Evolutionary conservation across 2,113 vertebrate genomes (phyloP), one percentile per base, ranked within the genome.

Genomic region (Arothron firmamentum): DNA sequence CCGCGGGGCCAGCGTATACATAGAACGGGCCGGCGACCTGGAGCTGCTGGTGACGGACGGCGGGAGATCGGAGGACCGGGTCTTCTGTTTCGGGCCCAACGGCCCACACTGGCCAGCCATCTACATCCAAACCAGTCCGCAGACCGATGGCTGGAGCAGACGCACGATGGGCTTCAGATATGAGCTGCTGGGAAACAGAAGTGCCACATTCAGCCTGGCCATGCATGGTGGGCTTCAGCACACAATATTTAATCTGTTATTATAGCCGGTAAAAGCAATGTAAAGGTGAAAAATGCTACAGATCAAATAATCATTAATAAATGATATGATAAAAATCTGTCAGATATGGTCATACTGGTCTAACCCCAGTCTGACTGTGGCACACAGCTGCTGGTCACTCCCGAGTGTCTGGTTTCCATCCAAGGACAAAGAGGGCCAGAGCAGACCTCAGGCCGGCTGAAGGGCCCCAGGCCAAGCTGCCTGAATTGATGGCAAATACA

Each of bases 51-150:
- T 81, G 15, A 69, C 83, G 3, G 83, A 90, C 0, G 62, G 46
- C 17, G 62, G 62, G 34, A 52, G 10, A 54, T 42, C 68, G 19
- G 75, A n/a, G 46, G 87, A 64, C 1, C 88, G 72, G 2, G 90
- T 91, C 38, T 83, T 88, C 64, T 93, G 93, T 72, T 92, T 92
- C 74, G 83, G 85, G 0, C 79, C 82, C 2, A 84, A 79, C 4
- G 75, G 51, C 0, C 71, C 79, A 0, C 88, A 77, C 0, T 59
- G 70, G 50, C 87, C 89, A 2, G 89, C 83, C 7, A 75, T 94
- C n/a, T 92, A 93, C 81, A 84, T 93, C 41, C 91, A 92, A 77
- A 89, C 90, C 65, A 88, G 80, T 42, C 90, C 81, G 0, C 90
- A 88, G 60, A 75, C 62, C 17, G 85, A 83, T 0, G n/a, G 46